Base-by-base conservation (phyloP, 2,113 vertebrate species). In the Dipodomys ordii region DNA sequence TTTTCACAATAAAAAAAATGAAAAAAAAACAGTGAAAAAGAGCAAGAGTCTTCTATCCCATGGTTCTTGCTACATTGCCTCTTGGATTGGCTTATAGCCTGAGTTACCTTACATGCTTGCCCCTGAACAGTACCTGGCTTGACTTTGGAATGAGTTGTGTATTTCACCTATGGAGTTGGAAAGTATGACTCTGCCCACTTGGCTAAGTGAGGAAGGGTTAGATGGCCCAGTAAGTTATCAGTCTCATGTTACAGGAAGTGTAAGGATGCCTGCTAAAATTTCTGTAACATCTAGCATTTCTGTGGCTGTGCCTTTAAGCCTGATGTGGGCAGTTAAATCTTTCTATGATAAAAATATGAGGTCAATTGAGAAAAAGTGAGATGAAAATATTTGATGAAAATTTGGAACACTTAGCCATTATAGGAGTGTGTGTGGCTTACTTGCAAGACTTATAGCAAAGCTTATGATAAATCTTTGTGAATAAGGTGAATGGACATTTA, bases 321-420 rank as follows among this genome's bases (percentile, higher is more conserved):
- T 68, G 65, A 27, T 32, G 32, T 90, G 57, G 88, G 78, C 25
- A 53, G 65, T 27, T 68, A 10, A 60, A 86, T 7, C 84, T 91
- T 91, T 68, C 23, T 2, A 76, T 81, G 62, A 71, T 84, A 53
- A 80, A 91, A 83, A 71, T 69, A 22, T 65, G 53, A 94, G 64
- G 30, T 13, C 30, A 79, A 44, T 16, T 79, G 13, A 60, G 49
- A 79, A 46, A 90, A 94, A 89, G 28, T 39, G 60, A 90, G 30
- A 94, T 44, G 11, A 79, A 18, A 88, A 77, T 53, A 11, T 82
- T 82, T 94, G 39, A 23, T 83, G 73, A 86, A 53, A 85, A 86
- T 60, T 25, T 89, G 76, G 53, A 89, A 44, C 60, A 69, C 28
- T 77, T 89, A 65, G 46, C 84, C 44, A 12, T 84, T 76, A 69